These are phyloP conservation scores for Maconellicoccus hirsutus DNA, from an alignment of 1,140 invertebrate species.

Conservation along the genomic window DNA sequence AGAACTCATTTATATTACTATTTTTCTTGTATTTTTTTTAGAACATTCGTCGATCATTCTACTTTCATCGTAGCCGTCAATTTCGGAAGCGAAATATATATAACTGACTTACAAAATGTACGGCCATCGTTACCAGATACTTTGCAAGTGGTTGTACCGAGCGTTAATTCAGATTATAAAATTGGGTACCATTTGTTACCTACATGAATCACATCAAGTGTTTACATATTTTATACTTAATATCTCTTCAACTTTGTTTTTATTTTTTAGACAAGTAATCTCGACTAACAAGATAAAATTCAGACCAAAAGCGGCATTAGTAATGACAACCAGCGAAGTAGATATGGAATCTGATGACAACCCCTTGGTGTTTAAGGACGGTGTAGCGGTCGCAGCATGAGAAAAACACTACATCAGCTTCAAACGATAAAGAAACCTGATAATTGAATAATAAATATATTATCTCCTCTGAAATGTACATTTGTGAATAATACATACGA, in stretches of 20 bases:
- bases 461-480: too few relatives aligned
- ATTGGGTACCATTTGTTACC: slow-evolving; percentile 15
- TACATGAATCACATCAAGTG: neutral
- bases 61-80: slow-evolving; percentile 26
- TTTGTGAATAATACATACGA: too few relatives aligned
- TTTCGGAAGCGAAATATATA: slow-evolving; percentile 22
- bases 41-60: slow-evolving; percentile 23
- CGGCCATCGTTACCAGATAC: slow-evolving; percentile 20
- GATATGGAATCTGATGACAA: neutral
- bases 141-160: slow-evolving; percentile 9
- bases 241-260: neutral
- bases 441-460: too few relatives aligned
- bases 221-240: too few relatives aligned
- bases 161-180: slow-evolving; percentile 13
- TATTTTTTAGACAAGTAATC: neutral
- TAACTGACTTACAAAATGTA: neutral
- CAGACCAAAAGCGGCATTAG: slow-evolving; percentile 25
- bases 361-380: too few relatives aligned
- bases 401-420: too few relatives aligned
- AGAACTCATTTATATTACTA: slow-evolving; percentile 39
- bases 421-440: too few relatives aligned
- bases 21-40: neutral
- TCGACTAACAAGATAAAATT: neutral
- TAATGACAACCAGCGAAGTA: slow-evolving; percentile 22
- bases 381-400: too few relatives aligned